Conservation (phyloP, 2,113 vertebrate genomes). For the Rallus limicola region DNA sequence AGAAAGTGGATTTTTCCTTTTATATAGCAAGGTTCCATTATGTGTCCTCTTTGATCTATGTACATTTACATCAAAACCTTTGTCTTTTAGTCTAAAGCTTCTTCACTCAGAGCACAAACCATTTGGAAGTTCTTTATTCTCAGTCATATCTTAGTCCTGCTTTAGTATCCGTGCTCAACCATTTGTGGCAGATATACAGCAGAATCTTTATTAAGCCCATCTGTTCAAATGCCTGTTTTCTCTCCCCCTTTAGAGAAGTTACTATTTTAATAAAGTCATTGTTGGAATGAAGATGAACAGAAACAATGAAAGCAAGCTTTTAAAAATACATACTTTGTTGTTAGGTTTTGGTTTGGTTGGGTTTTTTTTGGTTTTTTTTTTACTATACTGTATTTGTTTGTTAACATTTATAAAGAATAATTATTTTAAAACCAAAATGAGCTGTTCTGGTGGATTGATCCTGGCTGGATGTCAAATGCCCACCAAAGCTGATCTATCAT, state of each 20-base stretch:
- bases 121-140: constrained; percentile 26
- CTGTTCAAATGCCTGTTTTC: constrained; percentile 25
- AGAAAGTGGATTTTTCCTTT: neutral
- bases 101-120: neutral
- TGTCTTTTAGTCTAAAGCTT: constrained; percentile 22
- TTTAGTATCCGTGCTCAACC: neutral
- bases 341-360: too few species aligned
- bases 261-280: constrained; percentile 13
- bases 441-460: too few species aligned
- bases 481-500: too few species aligned
- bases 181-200: constrained; percentile 17
- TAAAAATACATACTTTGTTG: neutral
- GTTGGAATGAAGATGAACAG: neutral
- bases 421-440: neutral
- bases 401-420: neutral
- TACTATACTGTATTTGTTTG: neutral
- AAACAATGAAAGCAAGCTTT: neutral
- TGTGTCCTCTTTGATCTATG: neutral
- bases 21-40: neutral
- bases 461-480: too few species aligned
- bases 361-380: neutral
- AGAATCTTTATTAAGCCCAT: constrained; percentile 37
- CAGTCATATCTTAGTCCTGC: neutral
- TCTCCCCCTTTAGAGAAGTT: neutral
- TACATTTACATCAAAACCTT: neutral